phyloP scores from a whole-genome alignment of 2,113 vertebrate species.

The Nesogale talazaci region DNA sequence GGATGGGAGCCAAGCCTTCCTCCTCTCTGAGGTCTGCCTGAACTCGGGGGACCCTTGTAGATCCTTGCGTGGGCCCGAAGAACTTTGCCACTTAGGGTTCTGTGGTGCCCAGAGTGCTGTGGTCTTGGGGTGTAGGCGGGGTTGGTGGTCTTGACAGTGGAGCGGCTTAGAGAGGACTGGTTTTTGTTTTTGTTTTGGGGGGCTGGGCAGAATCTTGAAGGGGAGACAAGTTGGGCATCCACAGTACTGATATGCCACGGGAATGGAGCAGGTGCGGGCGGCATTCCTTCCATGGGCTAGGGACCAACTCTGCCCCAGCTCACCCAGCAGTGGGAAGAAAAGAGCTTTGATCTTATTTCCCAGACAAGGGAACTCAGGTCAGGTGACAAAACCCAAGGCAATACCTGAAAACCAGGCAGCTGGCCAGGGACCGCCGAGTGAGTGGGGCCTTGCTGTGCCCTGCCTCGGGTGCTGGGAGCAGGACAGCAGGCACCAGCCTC shows the following conservation, averaged over 20 bases:
- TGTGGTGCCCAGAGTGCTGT: neutral
- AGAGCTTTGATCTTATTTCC: fast-evolving
- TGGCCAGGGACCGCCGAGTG: neutral
- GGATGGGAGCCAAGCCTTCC: too few species aligned
- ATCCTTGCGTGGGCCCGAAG: fast-evolving
- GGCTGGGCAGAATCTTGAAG: neutral
- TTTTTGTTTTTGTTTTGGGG: too few species aligned
- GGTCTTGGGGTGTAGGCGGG: neutral
- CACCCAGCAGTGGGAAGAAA: neutral
- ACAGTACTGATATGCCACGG: neutral
- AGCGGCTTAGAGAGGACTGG: fast-evolving
- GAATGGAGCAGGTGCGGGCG: neutral
- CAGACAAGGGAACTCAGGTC: neutral
- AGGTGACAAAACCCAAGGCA: neutral
- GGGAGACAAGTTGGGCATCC: neutral
- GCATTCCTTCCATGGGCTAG: neutral
- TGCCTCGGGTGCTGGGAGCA: neutral
- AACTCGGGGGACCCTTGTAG: neutral
- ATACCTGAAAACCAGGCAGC: fast-evolving
- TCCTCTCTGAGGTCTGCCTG: too few species aligned
- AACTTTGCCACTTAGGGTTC: neutral
- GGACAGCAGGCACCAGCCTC: fast-evolving
- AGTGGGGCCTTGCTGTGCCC: fast-evolving
- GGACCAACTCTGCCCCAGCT: neutral
- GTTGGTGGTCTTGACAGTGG: neutral